These are phyloP conservation scores for Heliconius nattereri DNA, from an alignment of 1,140 invertebrate species.

Conservation along the genomic window DNA sequence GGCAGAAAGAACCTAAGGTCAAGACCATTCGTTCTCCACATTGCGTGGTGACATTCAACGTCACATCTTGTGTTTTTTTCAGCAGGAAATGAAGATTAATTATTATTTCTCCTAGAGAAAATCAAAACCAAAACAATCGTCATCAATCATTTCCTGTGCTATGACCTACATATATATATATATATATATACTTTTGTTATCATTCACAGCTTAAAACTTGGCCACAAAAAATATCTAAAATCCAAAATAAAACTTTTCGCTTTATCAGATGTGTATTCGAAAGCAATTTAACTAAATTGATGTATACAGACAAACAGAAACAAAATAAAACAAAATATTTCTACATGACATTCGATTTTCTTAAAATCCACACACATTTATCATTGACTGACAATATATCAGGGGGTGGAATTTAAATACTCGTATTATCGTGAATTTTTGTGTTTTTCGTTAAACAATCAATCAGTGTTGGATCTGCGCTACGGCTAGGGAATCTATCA, in stretches of 20 bases:
- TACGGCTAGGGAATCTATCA: constrained; percentile 38
- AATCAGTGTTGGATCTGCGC: constrained; percentile 40
- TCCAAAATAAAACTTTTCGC: no score
- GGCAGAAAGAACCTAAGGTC: neutral
- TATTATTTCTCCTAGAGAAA: no score
- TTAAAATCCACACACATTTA: constrained; percentile 20
- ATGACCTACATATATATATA: no score
- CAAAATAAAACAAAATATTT: neutral
- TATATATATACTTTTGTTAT: no score
- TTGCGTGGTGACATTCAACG: no score
- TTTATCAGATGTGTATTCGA: neutral
- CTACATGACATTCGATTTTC: constrained; percentile 8
- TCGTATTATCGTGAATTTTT: constrained; percentile 35
- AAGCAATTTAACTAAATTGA: neutral
- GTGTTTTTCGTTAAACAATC: constrained; percentile 45
- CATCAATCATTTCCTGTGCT: fast-evolving
- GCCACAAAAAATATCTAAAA: no score
- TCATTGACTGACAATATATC: constrained; percentile 27
- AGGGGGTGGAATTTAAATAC: constrained; percentile 31
- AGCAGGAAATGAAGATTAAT: no score
- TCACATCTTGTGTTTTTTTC: no score
- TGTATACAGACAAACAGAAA: neutral
- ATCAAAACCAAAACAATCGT: no score
- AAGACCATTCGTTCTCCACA: no score
- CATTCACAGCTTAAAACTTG: no score